These are phyloP conservation scores for Dolichallabes microphthalmus DNA, from an alignment of 2,113 vertebrate genomes.

Conservation along the genomic window DNA sequence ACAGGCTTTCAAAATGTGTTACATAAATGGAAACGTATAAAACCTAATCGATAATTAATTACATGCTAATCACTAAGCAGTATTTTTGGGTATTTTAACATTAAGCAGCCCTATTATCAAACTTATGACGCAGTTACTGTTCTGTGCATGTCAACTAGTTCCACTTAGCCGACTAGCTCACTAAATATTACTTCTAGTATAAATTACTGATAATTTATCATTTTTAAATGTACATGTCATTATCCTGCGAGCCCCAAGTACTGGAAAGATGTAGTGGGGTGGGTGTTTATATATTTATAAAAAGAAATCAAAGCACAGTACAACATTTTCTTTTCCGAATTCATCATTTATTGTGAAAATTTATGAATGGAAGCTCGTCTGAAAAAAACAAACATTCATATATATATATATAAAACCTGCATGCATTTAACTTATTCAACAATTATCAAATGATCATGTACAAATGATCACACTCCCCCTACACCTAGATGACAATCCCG, in stretches of 20 bases:
- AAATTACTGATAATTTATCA: too few relatives aligned
- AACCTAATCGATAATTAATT: not conserved
- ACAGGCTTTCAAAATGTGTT: too few relatives aligned
- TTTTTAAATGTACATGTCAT: not conserved
- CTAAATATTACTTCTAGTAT: too few relatives aligned
- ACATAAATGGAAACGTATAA: not conserved
- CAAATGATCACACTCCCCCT: not conserved
- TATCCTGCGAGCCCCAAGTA: not conserved
- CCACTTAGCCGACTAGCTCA: too few relatives aligned
- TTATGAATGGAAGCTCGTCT: not conserved
- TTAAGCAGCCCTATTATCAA: not conserved
- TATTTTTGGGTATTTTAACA: too few relatives aligned
- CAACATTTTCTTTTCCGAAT: not conserved
- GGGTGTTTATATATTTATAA: too few relatives aligned
- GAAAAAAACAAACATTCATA: not conserved
- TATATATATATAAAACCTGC: not conserved
- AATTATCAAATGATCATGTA: not conserved
- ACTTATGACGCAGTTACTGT: not conserved
- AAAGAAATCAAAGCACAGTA: not conserved
- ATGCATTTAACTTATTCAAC: not conserved
- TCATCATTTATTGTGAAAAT: conserved; percentile 17
- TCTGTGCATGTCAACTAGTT: not conserved
- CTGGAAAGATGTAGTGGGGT: not conserved
- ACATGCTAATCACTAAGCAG: too few relatives aligned
- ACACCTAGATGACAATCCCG: not conserved